Percentiles rank a stretch among this genome's conserved stretches.
Evolutionary conservation across 1,140 invertebrate species (phyloP).

Genomic region (Philotrypesis tridentata): DNA sequence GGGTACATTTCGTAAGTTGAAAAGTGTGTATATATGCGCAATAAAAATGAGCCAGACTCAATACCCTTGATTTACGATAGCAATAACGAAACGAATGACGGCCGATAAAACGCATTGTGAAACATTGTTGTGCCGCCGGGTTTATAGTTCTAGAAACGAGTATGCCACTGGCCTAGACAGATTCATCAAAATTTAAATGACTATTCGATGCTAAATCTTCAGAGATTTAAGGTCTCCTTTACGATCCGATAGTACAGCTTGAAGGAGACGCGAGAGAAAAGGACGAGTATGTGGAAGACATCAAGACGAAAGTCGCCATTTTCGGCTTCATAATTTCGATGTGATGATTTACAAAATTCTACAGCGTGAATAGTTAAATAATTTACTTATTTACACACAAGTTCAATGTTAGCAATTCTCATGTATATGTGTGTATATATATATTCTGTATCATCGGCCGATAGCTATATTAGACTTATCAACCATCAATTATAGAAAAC

Average conservation of each 20-base stretch:
- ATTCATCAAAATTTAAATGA: constrained; percentile 1
- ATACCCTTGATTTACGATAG: not conserved
- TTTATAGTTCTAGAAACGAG: not conserved
- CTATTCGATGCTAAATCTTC: not conserved
- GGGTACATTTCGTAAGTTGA: not conserved
- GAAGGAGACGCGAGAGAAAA: not conserved
- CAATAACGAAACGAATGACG: not conserved
- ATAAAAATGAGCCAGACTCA: not conserved
- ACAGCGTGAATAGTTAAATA: too few species aligned
- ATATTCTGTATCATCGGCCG: too few species aligned
- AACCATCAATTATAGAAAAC: too few species aligned
- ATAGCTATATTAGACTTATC: too few species aligned
- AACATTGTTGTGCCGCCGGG: not conserved
- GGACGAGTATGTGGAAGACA: not conserved
- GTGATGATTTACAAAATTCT: not conserved
- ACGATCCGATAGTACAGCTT: not conserved
- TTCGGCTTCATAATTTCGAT: not conserved
- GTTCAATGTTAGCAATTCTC: too few species aligned
- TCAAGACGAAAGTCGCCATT: not conserved
- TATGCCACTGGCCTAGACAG: not conserved
- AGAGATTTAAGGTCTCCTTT: not conserved
- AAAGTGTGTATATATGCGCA: not conserved
- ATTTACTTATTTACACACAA: too few species aligned
- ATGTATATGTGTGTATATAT: too few species aligned
- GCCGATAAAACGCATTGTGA: not conserved